Evolutionary conservation across 2,797 vertebrate genomes (phyloP).

Genomic region (Spinus pinus): DNA sequence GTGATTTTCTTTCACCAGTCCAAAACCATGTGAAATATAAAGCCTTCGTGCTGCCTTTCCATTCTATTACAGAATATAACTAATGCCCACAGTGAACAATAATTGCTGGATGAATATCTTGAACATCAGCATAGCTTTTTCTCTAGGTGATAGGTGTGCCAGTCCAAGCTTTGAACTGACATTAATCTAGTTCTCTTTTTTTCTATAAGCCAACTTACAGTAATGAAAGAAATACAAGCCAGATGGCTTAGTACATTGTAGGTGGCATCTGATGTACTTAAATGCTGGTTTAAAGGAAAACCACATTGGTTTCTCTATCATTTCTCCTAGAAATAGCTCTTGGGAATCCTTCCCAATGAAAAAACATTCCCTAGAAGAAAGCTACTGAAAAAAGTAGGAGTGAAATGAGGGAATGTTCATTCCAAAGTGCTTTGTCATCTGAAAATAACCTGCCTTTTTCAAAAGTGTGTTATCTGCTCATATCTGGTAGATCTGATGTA

Average conservation of each 20-base stretch:
- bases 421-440: not conserved
- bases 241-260: not conserved
- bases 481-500: not conserved
- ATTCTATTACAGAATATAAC: not conserved
- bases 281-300: not conserved
- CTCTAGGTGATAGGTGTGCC: not conserved
- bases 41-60: not conserved
- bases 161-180: not conserved
- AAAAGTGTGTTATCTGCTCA: not conserved
- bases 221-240: not conserved
- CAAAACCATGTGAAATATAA: not conserved
- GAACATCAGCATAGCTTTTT: not conserved
- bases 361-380: not conserved
- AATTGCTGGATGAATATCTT: not conserved
- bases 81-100: fast-evolving
- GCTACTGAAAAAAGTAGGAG: not conserved
- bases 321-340: not conserved
- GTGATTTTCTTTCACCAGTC: not conserved
- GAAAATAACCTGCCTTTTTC: not conserved
- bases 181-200: not conserved
- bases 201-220: not conserved
- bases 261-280: not conserved
- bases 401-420: not conserved
- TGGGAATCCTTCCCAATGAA: not conserved
- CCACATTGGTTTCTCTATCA: not conserved